phyloP scores from a whole-genome alignment of 2,888 invertebrate species.

The Thymelicus lineola region DNA sequence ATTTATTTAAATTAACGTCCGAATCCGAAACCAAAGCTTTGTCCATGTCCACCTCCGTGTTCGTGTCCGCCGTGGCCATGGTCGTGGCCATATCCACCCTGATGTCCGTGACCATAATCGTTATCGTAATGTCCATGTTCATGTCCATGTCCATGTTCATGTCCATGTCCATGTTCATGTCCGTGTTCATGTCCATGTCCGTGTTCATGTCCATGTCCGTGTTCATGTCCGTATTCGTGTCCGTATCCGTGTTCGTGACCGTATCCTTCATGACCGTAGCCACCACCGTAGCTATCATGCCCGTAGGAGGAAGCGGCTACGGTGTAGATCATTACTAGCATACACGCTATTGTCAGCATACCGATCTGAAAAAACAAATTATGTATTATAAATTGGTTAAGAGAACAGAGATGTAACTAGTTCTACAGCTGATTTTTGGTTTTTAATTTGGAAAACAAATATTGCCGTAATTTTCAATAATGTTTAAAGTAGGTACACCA shows the following conservation, averaged over 20 bases:
- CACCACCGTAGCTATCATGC: neutral
- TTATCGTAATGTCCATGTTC: neutral
- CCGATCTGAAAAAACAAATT: neutral
- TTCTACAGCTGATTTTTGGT: no score
- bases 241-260: neutral
- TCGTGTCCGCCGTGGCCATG: constrained; percentile 20
- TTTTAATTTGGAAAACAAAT: no score
- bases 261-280: neutral
- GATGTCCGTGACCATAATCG: constrained; percentile 14
- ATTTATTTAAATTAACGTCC: constrained; percentile 13
- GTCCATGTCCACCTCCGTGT: constrained; percentile 1
- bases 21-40: constrained; percentile 5
- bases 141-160: neutral
- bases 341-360: neutral
- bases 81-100: constrained; percentile 18
- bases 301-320: constrained; percentile 6
- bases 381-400: no score
- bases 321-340: constrained; percentile 1
- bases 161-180: constrained; percentile 1
- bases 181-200: constrained; percentile 19
- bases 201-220: neutral
- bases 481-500: no score
- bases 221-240: constrained; percentile 3
- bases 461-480: no score
- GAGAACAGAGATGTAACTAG: no score